Conservation (phyloP, 1,140 invertebrate genomes). For the Drosophila nigrodunni region DNA sequence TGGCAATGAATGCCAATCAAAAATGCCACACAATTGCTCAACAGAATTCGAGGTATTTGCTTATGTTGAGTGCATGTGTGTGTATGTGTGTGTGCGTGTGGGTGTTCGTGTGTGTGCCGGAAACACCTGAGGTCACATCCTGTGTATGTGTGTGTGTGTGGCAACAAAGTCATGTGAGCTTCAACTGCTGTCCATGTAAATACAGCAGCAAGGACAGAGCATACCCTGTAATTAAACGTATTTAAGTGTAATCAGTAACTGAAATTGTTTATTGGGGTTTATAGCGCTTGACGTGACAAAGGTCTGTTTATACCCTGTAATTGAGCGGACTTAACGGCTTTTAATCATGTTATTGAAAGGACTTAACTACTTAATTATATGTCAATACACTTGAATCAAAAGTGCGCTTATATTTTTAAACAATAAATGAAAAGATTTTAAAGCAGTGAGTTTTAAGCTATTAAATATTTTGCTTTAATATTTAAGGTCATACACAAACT, state of each 20-base stretch:
- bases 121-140: slow-evolving; percentile 21
- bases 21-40: slow-evolving; percentile 41
- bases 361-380: too few relatives aligned
- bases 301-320: background rate
- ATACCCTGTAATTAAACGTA: background rate
- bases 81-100: too few relatives aligned
- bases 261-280: too few relatives aligned
- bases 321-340: background rate
- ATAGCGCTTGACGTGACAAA: too few relatives aligned
- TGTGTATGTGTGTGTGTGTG: slow-evolving; percentile 15
- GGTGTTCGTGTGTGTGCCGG: slow-evolving; percentile 7
- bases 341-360: too few relatives aligned
- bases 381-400: too few relatives aligned
- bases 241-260: background rate
- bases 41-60: slow-evolving; percentile 16
- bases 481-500: too few relatives aligned
- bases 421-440: too few relatives aligned
- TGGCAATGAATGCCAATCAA: slow-evolving; percentile 31
- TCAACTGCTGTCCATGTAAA: background rate
- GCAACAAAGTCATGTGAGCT: slow-evolving; percentile 5
- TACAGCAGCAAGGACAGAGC: background rate
- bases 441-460: too few relatives aligned
- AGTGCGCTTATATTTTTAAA: too few relatives aligned
- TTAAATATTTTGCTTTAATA: too few relatives aligned
- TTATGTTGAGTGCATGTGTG: background rate